Evolutionary conservation across 2,797 vertebrate genomes (phyloP).

Genomic region (Mus spretus): DNA sequence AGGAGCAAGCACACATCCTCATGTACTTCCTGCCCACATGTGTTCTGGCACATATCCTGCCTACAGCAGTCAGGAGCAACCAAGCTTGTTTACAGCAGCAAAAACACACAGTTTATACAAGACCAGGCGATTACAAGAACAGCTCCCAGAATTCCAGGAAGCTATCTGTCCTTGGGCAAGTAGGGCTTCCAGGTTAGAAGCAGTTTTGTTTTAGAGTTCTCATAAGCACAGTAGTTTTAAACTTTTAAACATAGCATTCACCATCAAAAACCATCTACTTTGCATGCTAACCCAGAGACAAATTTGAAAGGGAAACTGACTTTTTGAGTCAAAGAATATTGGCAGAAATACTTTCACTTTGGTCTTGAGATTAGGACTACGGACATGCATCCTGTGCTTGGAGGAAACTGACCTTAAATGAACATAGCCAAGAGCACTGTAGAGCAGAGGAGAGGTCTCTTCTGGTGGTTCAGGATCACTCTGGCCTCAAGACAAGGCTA

Average conservation of each 20-base stretch:
- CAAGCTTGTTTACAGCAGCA: not conserved
- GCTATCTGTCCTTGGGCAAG: not conserved
- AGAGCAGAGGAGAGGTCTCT: not conserved
- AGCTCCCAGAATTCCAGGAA: too few relatives aligned
- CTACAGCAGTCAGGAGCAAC: not conserved
- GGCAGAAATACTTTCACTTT: slow-evolving; percentile 53
- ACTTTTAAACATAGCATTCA: not conserved
- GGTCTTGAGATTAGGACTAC: slow-evolving; percentile 27
- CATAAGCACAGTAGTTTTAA: not conserved
- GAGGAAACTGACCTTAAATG: not conserved
- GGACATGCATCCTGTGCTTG: not conserved
- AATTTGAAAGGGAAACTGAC: not conserved
- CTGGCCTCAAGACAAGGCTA: slow-evolving; percentile 9
- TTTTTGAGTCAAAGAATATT: slow-evolving; percentile 45
- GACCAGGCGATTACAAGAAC: not conserved
- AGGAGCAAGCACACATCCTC: not conserved
- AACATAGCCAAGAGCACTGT: not conserved
- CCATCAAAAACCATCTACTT: not conserved
- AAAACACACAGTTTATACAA: not conserved
- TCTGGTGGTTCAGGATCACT: not conserved
- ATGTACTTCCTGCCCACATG: not conserved
- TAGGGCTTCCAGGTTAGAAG: not conserved
- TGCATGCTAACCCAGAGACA: not conserved
- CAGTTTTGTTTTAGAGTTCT: not conserved
- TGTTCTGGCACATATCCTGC: not conserved